These are phyloP conservation scores for Megaleporinus macrocephalus DNA, from an alignment of 2,113 vertebrate genomes.

Conservation along the genomic window DNA sequence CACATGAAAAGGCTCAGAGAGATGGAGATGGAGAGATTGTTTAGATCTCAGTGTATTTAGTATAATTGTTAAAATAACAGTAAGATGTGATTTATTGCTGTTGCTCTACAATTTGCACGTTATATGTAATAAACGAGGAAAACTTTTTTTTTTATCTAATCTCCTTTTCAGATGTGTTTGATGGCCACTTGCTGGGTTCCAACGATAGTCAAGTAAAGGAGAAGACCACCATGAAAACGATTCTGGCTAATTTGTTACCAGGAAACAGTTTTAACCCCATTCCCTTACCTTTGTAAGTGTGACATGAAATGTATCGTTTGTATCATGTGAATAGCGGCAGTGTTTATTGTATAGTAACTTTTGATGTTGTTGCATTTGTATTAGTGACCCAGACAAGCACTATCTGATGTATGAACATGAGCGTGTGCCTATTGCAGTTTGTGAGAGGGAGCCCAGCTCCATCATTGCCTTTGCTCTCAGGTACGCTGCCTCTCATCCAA, in stretches of 20 bases:
- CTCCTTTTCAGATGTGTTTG: slow-evolving; percentile 86
- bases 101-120: too few species aligned
- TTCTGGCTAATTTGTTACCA: slow-evolving; percentile 95
- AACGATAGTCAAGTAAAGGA: slow-evolving; percentile 96
- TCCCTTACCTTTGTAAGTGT: slow-evolving; percentile 93
- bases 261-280: slow-evolving; percentile 96
- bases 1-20: too few species aligned
- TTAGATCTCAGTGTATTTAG: too few species aligned
- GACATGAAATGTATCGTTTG: not conserved
- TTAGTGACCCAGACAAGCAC: slow-evolving; percentile 96
- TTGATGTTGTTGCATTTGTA: not conserved
- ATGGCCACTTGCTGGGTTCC: slow-evolving; percentile 91
- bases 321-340: not conserved
- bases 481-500: slow-evolving; percentile 67
- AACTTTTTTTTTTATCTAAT: too few species aligned
- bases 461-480: slow-evolving; percentile 99
- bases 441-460: slow-evolving; percentile 96
- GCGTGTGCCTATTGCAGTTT: slow-evolving; percentile 95
- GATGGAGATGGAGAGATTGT: too few species aligned
- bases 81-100: too few species aligned
- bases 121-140: too few species aligned
- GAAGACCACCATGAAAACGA: slow-evolving; percentile 99
- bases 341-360: not conserved
- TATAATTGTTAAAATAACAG: too few species aligned
- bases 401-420: slow-evolving; percentile 98